Base-by-base conservation (phyloP, 2,888 invertebrate genomes). In the Drosophila percnosoma region DNA sequence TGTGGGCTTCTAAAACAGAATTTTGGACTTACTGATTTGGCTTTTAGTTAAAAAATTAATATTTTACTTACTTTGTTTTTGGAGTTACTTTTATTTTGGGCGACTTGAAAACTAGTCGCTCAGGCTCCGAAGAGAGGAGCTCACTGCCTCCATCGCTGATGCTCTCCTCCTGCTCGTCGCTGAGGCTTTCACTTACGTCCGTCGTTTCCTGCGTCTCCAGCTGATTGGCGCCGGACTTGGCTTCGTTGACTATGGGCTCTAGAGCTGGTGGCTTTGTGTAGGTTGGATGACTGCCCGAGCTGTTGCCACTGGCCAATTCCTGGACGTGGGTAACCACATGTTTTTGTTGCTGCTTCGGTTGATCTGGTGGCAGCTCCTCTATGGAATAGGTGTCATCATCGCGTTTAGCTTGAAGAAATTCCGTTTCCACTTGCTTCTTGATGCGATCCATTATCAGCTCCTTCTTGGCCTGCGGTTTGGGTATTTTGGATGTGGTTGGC, bases 161-260 rank as follows among this genome's bases (percentile, higher is more conserved):
- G 78, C 31, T 73, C 4, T 75, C 82, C 58, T 83, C 89, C 2
- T 83, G 38, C 38, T 55, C 38, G 1, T 83, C 84, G 48, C 83
- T 90, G 0, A 90, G 79, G n/a, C 80, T 91, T 27, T 91, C 90
- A 49, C 90, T 89, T 1, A 84, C 70, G 54, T 91, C 91, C 2
- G 91, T 91, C 11, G 75, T 61, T 18, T 90, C 90, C 15, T 8
- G 63, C 3, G 48, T n/a, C 40, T 76, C 73, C 0, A 24, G 6
- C 24, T 51, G 61, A 48, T 31, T 66, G 29, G 11, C 10, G 10
- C 6, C 18, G 6, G 42, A 8, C 29, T 49, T 61, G 24, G 65
- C 24, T 4, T 74, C 55, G 8, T 8, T 52, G 4, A 24, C 8
- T 1, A 11, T 8, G 1, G 53, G 15, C 11, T 68, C 61, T 18